Evolutionary conservation across 1,140 invertebrate species (phyloP).

Genomic region (Dufourea novaeangliae): DNA sequence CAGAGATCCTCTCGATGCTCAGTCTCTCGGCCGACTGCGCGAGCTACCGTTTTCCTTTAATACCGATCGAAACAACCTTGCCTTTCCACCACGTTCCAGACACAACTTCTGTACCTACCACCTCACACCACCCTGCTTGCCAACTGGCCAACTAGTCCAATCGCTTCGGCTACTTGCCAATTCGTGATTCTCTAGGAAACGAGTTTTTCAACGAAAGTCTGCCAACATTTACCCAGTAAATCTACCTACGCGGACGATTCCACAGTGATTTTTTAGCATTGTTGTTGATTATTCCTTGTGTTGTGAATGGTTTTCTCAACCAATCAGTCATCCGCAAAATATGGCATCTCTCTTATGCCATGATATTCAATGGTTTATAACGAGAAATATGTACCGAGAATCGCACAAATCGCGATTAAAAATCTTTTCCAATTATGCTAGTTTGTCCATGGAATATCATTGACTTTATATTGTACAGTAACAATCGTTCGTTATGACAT

Average conservation of each 20-base stretch:
- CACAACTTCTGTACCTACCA: background rate
- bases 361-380: too few relatives aligned
- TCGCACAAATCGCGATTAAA: too few relatives aligned
- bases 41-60: slow-evolving; percentile 17
- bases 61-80: slow-evolving; percentile 41
- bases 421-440: too few relatives aligned
- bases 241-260: background rate
- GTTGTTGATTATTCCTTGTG: background rate
- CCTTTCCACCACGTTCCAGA: background rate
- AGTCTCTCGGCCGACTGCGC: slow-evolving; percentile 1
- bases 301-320: too few relatives aligned
- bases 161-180: background rate
- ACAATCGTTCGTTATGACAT: too few relatives aligned
- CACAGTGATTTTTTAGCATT: background rate
- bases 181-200: background rate
- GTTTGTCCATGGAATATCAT: too few relatives aligned
- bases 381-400: too few relatives aligned
- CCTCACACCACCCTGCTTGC: background rate
- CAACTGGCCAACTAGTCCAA: background rate
- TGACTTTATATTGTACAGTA: too few relatives aligned
- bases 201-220: background rate
- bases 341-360: too few relatives aligned
- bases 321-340: too few relatives aligned
- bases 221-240: slow-evolving; percentile 8
- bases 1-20: background rate